Base-by-base conservation (phyloP, 2,797 vertebrate genomes). In the Pseudochromis fuscus region DNA sequence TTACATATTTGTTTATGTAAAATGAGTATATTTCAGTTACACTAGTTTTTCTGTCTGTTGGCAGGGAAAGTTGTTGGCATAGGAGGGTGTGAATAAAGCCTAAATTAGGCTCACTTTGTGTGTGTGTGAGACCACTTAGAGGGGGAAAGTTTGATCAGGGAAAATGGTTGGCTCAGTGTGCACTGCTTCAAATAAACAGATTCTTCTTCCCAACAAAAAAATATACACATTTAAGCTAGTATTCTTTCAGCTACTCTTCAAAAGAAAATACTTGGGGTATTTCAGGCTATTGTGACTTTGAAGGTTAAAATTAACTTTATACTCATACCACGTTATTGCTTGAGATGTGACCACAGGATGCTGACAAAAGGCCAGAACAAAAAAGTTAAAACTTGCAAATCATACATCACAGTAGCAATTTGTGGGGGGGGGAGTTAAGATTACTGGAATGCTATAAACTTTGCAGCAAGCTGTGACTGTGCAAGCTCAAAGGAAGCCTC, bases 21-120 rank as follows among this genome's bases (percentile, higher is more conserved):
- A 80, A 83, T 71, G 68, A 68, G 61, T 71, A 82, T 89, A 84
- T 86, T 91, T 89, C 62, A 81, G 48, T 87, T 85, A 83, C 75
- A 87, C 75, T 87, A 81, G 81, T 92, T 92, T 93, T 93, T 90
- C 88, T 94, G 90, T 93, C 92, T 86, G 69, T 83, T 88, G 88
- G 90, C 90, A 88, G 89, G 85, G 84, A 91, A 92, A 88, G 88
- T 90, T 91, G 87, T 90, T 90, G 72, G 84, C 81, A 79, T 84
- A 60, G 45, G 67, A 82, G 58, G 62, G 63, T 91, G 77, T 85
- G 89, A 88, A 83, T 92, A 83, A 92, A 88, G 90, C 87, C 92
- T 91, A 92, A 94, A 93, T 92, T 93, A 93, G 91, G 91, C 84
- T 90, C 84, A 80, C 76, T 78, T 79, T 80, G 55, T 84, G 67